Evolutionary conservation across 2,888 invertebrate species (phyloP).

Genomic region (Clistopyga incitator): DNA sequence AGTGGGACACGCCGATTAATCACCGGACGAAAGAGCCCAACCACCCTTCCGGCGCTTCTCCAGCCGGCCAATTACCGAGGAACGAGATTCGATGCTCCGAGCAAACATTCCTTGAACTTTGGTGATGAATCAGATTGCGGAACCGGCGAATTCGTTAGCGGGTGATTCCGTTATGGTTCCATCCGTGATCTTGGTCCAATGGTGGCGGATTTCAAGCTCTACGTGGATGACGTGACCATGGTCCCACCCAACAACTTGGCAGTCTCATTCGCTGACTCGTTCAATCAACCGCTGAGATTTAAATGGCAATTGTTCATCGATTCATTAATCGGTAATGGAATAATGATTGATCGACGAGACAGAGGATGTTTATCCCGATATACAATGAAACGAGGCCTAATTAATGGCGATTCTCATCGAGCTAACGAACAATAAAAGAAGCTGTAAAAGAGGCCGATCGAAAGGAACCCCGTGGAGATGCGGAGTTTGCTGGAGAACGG

Average conservation of each 20-base stretch:
- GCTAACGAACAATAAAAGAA: slow-evolving; percentile 55
- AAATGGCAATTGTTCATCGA: slow-evolving; percentile 57
- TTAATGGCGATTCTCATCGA: slow-evolving; percentile 65
- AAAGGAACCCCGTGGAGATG: slow-evolving; percentile 45
- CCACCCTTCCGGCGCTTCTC: slow-evolving; percentile 77
- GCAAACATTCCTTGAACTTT: slow-evolving; percentile 74
- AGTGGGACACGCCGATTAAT: slow-evolving; percentile 76
- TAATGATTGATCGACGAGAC: slow-evolving; percentile 64
- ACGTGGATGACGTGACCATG: too few relatives aligned
- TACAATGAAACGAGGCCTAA: slow-evolving; percentile 64
- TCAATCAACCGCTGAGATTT: slow-evolving; percentile 54
- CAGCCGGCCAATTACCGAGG: slow-evolving; percentile 76
- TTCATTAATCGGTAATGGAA: slow-evolving; percentile 58
- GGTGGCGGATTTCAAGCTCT: neutral
- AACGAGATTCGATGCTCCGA: slow-evolving; percentile 74
- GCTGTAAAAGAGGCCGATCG: slow-evolving; percentile 36
- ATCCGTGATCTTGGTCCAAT: neutral
- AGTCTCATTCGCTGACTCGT: slow-evolving; percentile 26
- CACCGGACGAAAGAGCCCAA: slow-evolving; percentile 74
- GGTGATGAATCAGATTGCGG: slow-evolving; percentile 55
- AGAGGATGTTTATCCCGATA: slow-evolving; percentile 55
- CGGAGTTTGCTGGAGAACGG: slow-evolving; percentile 52
- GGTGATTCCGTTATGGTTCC: slow-evolving; percentile 59
- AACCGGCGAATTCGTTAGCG: slow-evolving; percentile 72
- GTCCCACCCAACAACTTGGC: neutral